Evolutionary conservation across 1,140 invertebrate species (phyloP).

Genomic region (Melipona quadrifasciata): DNA sequence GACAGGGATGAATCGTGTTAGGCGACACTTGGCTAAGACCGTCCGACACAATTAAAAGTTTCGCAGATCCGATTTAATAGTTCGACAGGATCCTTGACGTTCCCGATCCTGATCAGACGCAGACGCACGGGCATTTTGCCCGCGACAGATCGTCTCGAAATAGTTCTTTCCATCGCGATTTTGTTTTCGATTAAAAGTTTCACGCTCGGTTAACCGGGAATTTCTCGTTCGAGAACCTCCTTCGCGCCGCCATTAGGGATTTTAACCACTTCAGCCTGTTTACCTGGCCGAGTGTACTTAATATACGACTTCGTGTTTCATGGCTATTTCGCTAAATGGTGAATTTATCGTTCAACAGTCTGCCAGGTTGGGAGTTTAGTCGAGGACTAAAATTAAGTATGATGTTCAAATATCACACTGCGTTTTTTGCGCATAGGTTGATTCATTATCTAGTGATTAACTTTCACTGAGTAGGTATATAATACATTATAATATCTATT

Average conservation of each 20-base stretch:
- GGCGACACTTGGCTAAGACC: neutral
- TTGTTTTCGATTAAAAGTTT: slow-evolving; percentile 24
- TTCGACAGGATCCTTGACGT: slow-evolving; percentile 8
- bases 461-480: too few relatives aligned
- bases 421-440: neutral
- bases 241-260: neutral
- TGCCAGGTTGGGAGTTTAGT: neutral
- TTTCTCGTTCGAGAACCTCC: neutral
- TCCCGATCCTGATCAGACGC: neutral
- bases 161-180: neutral
- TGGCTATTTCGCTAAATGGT: neutral
- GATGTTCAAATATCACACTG: neutral
- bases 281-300: neutral
- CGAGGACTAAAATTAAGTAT: neutral
- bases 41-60: slow-evolving; percentile 31
- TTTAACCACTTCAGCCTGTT: neutral
- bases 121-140: slow-evolving; percentile 4
- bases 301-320: neutral
- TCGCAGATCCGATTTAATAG: slow-evolving; percentile 28
- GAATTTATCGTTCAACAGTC: neutral
- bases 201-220: neutral
- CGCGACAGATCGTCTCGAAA: neutral
- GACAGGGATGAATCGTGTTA: slow-evolving; percentile 1
- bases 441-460: too few relatives aligned
- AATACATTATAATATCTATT: too few relatives aligned